phyloP scores from a whole-genome alignment of 2,113 vertebrate genomes.

The Atlantisia rogersi region DNA sequence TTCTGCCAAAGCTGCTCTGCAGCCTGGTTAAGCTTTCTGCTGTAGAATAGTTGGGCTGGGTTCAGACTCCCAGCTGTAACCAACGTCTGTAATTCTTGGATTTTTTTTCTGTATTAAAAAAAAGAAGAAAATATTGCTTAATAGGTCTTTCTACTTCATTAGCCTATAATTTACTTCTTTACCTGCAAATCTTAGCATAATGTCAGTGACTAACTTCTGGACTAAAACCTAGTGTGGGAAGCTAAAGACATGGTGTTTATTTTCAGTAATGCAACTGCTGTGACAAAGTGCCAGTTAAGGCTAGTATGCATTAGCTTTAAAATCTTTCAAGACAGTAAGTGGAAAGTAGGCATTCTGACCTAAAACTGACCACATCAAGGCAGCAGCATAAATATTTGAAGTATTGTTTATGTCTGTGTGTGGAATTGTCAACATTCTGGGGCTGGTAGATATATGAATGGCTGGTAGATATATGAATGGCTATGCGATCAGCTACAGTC shows the following conservation, averaged over 20 bases:
- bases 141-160: neutral
- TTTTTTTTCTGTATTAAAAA: neutral
- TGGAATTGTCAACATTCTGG: neutral
- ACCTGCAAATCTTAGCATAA: neutral
- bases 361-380: neutral
- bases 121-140: neutral
- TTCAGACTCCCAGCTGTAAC: neutral
- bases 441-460: neutral
- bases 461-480: neutral
- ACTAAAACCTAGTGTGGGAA: neutral
- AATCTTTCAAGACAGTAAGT: neutral
- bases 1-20: constrained; percentile 20
- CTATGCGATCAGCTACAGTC: neutral
- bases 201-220: neutral
- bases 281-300: neutral
- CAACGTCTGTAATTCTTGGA: neutral
- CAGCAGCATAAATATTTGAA: neutral
- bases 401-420: neutral
- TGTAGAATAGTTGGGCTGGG: neutral
- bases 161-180: neutral
- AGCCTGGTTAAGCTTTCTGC: neutral
- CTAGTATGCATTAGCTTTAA: neutral
- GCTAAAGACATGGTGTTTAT: neutral
- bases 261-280: neutral
- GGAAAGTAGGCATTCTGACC: neutral